phyloP scores from a whole-genome alignment of 2,113 vertebrate genomes.

The Muntiacus muntjak region DNA sequence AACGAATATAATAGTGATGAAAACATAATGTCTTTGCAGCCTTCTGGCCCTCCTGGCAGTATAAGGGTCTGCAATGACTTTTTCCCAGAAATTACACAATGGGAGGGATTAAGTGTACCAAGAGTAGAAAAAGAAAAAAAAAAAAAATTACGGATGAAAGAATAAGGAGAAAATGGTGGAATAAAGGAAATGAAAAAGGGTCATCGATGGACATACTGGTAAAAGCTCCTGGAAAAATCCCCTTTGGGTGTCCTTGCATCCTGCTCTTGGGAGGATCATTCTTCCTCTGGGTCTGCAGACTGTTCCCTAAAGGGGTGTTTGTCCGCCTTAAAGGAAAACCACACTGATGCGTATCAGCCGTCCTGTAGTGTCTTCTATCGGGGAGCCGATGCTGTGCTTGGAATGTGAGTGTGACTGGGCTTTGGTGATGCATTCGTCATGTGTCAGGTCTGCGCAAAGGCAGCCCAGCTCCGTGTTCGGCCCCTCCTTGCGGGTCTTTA shows the following conservation, averaged over 20 bases:
- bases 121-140: not conserved
- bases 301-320: not conserved
- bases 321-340: not conserved
- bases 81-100: not conserved
- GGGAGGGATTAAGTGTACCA: not conserved
- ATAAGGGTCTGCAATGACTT: not conserved
- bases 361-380: not conserved
- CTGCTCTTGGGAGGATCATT: not conserved
- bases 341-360: not conserved
- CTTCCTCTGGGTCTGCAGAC: not conserved
- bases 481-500: not conserved
- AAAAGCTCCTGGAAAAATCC: not conserved
- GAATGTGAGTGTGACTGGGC: not conserved
- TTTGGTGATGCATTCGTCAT: not conserved
- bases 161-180: not conserved
- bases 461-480: not conserved
- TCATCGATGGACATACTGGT: accelerated
- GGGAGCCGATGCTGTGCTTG: not conserved
- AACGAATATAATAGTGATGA: not conserved
- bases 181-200: not conserved
- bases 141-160: accelerated
- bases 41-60: not conserved
- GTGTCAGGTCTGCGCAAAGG: not conserved
- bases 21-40: not conserved
- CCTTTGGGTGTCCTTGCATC: not conserved